phyloP scores from a whole-genome alignment of 1,140 invertebrate genomes.

The Hypsibius dujardini region DNA sequence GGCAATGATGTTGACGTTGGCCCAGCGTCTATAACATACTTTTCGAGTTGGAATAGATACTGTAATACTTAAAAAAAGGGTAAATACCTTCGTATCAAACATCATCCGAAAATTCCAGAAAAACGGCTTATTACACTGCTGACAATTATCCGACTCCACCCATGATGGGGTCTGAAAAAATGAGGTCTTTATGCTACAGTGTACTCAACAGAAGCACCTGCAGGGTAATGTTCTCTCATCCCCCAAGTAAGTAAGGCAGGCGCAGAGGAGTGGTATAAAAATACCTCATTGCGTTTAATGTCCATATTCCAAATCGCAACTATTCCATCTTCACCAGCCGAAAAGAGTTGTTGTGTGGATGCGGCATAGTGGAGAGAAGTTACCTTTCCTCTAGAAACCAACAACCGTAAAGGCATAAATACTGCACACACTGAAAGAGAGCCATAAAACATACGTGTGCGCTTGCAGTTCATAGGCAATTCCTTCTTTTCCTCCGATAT shows the following conservation, averaged over 20 bases:
- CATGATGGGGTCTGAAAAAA: slow-evolving; percentile 61
- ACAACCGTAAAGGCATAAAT: slow-evolving; percentile 24
- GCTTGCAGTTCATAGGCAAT: slow-evolving; percentile 93
- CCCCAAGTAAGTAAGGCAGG: slow-evolving; percentile 9
- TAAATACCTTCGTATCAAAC: slow-evolving; percentile 68
- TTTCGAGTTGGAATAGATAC: too few relatives aligned
- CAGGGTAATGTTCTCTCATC: background rate
- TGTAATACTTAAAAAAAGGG: too few relatives aligned
- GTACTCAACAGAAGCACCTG: background rate
- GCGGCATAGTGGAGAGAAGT: slow-evolving; percentile 51
- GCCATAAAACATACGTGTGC: slow-evolving; percentile 46
- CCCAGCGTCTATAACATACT: slow-evolving; percentile 43
- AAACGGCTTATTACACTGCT: slow-evolving; percentile 78
- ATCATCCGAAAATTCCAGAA: slow-evolving; percentile 97
- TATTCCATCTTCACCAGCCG: slow-evolving; percentile 76
- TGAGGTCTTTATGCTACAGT: slow-evolving; percentile 17
- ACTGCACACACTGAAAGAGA: background rate
- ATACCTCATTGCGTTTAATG: slow-evolving; percentile 56
- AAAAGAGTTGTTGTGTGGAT: slow-evolving; percentile 61
- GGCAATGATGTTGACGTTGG: slow-evolving; percentile 68
- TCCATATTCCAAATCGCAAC: slow-evolving; percentile 91
- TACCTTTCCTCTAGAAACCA: slow-evolving; percentile 36
- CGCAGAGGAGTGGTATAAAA: slow-evolving; percentile 20
- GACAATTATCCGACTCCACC: slow-evolving; percentile 78
- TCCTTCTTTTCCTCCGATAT: slow-evolving; percentile 87